phyloP scores from a whole-genome alignment of 2,113 vertebrate species.

The Bolborhynchus lineola region DNA sequence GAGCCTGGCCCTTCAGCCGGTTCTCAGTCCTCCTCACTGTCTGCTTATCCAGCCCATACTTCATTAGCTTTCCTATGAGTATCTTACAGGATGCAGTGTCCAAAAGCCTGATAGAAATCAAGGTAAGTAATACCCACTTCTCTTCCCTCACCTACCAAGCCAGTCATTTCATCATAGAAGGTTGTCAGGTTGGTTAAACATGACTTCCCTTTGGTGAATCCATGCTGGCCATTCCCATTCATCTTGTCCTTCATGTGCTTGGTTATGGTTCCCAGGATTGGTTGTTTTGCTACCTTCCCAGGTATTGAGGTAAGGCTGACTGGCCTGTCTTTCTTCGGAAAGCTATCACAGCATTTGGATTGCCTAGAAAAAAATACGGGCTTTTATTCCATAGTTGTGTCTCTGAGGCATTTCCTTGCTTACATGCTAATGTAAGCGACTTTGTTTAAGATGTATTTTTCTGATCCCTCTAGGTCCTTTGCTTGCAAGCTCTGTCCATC shows the following conservation, averaged over 20 bases:
- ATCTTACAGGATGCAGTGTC: background rate
- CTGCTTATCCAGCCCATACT: background rate
- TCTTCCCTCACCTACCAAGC: background rate
- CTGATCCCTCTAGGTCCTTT: background rate
- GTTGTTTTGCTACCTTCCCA: background rate
- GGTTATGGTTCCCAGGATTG: background rate
- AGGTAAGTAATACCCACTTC: background rate
- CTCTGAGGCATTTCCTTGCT: background rate
- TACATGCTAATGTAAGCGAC: background rate
- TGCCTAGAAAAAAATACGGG: background rate
- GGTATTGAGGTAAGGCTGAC: background rate
- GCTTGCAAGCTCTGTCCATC: background rate
- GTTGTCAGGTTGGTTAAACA: background rate
- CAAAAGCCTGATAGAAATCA: background rate
- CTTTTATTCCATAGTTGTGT: background rate
- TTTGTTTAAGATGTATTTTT: background rate
- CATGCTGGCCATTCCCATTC: background rate
- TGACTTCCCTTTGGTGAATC: background rate
- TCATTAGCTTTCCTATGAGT: background rate
- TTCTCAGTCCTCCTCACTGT: background rate
- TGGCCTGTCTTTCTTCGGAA: background rate
- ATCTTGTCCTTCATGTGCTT: background rate
- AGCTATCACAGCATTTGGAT: background rate
- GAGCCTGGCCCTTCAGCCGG: background rate
- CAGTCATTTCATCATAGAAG: background rate